Base-by-base conservation (phyloP, 2,888 invertebrate genomes). In the Plebejus anna region DNA sequence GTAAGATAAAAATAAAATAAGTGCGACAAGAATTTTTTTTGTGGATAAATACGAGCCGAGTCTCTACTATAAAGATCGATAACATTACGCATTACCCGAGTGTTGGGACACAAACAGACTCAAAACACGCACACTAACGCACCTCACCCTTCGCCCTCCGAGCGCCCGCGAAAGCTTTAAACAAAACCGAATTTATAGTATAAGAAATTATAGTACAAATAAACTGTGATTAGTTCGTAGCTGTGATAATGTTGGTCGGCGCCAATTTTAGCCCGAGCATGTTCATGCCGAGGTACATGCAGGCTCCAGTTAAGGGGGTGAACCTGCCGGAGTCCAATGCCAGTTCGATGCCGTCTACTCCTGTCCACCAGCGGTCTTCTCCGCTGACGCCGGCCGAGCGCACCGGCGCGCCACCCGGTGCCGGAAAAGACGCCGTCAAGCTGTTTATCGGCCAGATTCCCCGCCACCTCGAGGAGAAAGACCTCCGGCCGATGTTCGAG, bases 391-490 rank as follows among this genome's bases (percentile, higher is more conserved):
- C 91, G 16, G 92, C 94, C 6, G 93, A 92, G 83, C 84, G 88
- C 6, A 88, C 92, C 75, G 88, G 91, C 66, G 87, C 94, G n/a
- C 94, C 94, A 0, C 92, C 92, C 5, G 89, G 91, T 76, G 89
- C 94, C 78, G 89, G 94, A 70, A 94, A 94, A 80, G 95, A 94
- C 80, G 95, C 96, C 76, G 95, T 98, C 81, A 98, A 98, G 90
- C 95, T 98, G 78, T 98, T 98, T 90, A 97, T 98, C 77, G 98
- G 98, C 28, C 98, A 98, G 91, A 98, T 98, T 82, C 98, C 98
- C 36, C 94, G 98, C 77, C 97, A 98, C 87, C 91, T 98, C 78
- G 97, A 97, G 86, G 98, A 98, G 87, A 96, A 97, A 77, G 97
- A 98, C 85, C 94, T 98, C 47, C 94, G 98, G 76, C 98, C 98